phyloP scores from a whole-genome alignment of 1,140 invertebrate genomes.

The Panagrolaimus sp. region DNA sequence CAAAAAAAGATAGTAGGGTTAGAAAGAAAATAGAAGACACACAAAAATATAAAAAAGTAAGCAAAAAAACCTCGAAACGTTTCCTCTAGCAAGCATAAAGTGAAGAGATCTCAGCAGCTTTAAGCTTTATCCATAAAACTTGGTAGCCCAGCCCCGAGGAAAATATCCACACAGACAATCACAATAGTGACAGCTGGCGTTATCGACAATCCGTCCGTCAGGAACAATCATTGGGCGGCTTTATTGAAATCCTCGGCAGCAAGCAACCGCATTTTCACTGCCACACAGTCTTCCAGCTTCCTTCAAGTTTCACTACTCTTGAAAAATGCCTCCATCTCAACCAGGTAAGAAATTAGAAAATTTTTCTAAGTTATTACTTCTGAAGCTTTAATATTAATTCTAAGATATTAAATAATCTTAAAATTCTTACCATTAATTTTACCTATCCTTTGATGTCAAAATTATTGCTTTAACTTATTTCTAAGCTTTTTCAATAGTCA shows the following conservation, averaged over 20 bases:
- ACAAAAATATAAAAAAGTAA: slow-evolving; percentile 1
- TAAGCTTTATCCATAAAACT: not conserved
- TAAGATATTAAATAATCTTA: slow-evolving; percentile 8
- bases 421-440: slow-evolving; percentile 7
- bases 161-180: slow-evolving; percentile 9
- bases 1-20: not conserved
- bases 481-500: not conserved
- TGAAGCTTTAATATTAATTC: slow-evolving; percentile 9
- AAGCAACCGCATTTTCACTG: slow-evolving; percentile 16
- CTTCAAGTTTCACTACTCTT: slow-evolving; percentile 19
- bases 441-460: slow-evolving; percentile 4
- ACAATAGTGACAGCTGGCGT: slow-evolving; percentile 7
- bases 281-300: slow-evolving; percentile 11
- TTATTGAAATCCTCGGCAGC: slow-evolving; percentile 4
- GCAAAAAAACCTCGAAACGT: not conserved
- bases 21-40: not conserved
- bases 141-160: slow-evolving; percentile 7
- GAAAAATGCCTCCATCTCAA: slow-evolving; percentile 20
- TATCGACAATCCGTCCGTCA: slow-evolving; percentile 8
- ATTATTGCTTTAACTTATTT: not conserved
- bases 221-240: not conserved
- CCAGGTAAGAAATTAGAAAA: slow-evolving; percentile 14
- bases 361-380: not conserved
- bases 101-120: not conserved
- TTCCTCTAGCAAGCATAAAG: not conserved